A percentile compares a stretch with the other conserved stretches of the same genome.
Conservation (phyloP, 2,797 vertebrate genomes). For the Gymnodraco acuticeps region DNA sequence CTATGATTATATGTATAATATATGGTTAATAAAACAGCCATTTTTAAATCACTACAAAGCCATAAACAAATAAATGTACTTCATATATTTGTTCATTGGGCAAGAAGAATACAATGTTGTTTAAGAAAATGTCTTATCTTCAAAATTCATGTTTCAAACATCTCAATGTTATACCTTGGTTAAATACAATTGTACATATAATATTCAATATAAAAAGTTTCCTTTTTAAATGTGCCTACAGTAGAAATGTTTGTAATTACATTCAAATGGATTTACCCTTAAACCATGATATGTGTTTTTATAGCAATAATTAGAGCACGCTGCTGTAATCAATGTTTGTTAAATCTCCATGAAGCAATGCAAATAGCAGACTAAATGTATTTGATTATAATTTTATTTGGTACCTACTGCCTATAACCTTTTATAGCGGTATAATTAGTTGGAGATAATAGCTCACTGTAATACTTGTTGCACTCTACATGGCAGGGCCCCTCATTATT, state of each 20-base stretch:
- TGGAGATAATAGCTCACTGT: slow-evolving; percentile 35
- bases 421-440: slow-evolving; percentile 41
- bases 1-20: too few relatives aligned
- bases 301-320: slow-evolving; percentile 15
- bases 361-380: slow-evolving; percentile 41
- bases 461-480: slow-evolving; percentile 22
- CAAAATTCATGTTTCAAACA: neutral
- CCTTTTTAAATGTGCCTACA: neutral
- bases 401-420: slow-evolving; percentile 20
- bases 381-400: slow-evolving; percentile 34
- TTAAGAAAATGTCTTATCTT: neutral
- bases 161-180: too few relatives aligned
- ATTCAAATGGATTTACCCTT: neutral
- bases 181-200: neutral
- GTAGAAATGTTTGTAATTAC: slow-evolving; percentile 12
- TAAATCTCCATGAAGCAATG: slow-evolving; percentile 47
- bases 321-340: slow-evolving; percentile 31
- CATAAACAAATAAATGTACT: neutral
- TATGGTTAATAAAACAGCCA: too few relatives aligned
- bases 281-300: slow-evolving; percentile 18
- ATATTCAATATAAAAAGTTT: neutral
- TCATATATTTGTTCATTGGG: neutral
- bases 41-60: neutral
- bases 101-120: neutral
- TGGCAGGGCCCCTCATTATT: slow-evolving; percentile 47